These are phyloP conservation scores for Acropternis orthonyx DNA, from an alignment of 2,797 vertebrate genomes.

Conservation along the genomic window DNA sequence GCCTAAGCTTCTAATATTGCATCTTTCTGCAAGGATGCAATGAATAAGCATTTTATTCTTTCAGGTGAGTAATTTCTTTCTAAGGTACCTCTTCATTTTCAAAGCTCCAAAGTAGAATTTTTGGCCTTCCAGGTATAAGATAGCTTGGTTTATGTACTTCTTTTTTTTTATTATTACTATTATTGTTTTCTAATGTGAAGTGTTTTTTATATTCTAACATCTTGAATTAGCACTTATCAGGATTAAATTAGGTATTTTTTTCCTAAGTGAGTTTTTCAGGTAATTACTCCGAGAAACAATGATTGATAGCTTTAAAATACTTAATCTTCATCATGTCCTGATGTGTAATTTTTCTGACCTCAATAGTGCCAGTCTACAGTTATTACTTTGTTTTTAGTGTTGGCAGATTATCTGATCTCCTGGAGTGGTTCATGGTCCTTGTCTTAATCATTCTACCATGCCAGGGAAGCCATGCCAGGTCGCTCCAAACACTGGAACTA, in stretches of 20 bases:
- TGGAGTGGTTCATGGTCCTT: background rate
- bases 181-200: background rate
- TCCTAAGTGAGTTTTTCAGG: background rate
- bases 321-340: background rate
- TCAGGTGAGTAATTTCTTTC: background rate
- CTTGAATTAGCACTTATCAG: background rate
- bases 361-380: background rate
- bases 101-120: background rate
- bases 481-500: background rate
- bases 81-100: background rate
- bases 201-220: background rate
- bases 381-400: background rate
- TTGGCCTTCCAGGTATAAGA: background rate
- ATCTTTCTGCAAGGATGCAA: background rate
- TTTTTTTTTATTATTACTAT: background rate
- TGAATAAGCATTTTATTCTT: background rate
- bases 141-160: fast-evolving
- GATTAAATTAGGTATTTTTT: background rate
- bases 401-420: background rate
- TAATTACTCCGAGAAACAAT: background rate
- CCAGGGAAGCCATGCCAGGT: background rate
- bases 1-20: background rate
- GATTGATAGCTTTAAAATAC: background rate
- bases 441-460: background rate
- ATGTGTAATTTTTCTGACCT: background rate